phyloP scores from a whole-genome alignment of 2,113 vertebrate species.

The Rallus limicola region DNA sequence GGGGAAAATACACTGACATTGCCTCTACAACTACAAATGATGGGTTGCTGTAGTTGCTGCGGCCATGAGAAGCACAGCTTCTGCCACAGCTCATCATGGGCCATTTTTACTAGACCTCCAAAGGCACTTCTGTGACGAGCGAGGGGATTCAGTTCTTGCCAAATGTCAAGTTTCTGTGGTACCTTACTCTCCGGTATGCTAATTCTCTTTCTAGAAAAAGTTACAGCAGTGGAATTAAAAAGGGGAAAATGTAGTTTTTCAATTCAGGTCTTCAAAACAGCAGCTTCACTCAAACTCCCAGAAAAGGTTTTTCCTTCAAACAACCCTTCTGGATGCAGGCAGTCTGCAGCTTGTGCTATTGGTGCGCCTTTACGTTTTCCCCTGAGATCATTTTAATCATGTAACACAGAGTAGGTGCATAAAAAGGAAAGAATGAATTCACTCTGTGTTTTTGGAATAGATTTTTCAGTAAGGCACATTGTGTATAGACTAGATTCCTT shows the following conservation, averaged over 20 bases:
- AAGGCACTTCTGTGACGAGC: background rate
- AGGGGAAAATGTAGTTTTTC: background rate
- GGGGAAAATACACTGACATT: background rate
- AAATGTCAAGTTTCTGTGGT: background rate
- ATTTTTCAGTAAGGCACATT: background rate
- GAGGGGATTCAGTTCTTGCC: background rate
- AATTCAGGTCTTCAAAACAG: background rate
- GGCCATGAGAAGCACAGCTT: background rate
- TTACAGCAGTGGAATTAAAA: background rate
- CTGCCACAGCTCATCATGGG: background rate
- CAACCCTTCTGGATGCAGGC: background rate
- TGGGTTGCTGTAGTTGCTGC: background rate
- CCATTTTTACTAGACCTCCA: background rate
- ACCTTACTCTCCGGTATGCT: background rate
- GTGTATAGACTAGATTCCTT: conserved; percentile 21
- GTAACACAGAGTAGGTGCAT: background rate
- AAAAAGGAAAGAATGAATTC: background rate
- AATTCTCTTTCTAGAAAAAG: background rate
- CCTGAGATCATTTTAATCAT: background rate
- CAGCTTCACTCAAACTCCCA: background rate
- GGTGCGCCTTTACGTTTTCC: background rate
- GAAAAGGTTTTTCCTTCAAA: background rate
- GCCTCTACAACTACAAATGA: background rate
- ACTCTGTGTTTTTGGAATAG: background rate
- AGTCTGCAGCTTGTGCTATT: background rate